Conservation (phyloP, 2,888 invertebrate genomes). For the Tuberolachnus salignus region DNA sequence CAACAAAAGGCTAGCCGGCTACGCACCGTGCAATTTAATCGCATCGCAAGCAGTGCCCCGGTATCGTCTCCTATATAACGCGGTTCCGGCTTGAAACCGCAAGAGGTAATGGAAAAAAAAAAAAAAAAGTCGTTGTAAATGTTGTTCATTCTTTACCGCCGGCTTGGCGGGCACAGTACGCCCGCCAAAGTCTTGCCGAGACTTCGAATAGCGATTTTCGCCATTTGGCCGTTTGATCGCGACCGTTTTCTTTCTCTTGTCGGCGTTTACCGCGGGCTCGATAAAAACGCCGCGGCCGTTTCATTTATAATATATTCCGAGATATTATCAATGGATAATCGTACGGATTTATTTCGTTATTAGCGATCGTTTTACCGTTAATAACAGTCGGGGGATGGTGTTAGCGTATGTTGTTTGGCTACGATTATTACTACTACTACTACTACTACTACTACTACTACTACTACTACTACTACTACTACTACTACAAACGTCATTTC, state of each 20-base stretch:
- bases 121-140: constrained; percentile 46
- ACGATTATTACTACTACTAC: too few species aligned
- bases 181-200: background rate
- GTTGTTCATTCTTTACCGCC: background rate
- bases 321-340: too few species aligned
- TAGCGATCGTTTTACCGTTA: too few species aligned
- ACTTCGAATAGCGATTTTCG: background rate
- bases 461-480: too few species aligned
- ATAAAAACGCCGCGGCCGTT: too few species aligned
- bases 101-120: constrained; percentile 45
- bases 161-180: background rate
- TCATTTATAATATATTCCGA: too few species aligned
- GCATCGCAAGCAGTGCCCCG: constrained; percentile 15
- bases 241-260: background rate
- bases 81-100: constrained; percentile 39
- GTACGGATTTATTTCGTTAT: too few species aligned
- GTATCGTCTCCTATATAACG: background rate
- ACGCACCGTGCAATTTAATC: constrained; percentile 39
- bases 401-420: too few species aligned
- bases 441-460: too few species aligned
- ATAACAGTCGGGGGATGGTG: too few species aligned
- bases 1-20: constrained; percentile 37
- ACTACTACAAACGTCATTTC: too few species aligned
- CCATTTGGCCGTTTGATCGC: background rate
- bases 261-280: background rate